Base-by-base conservation (phyloP, 2,113 vertebrate species). In the Malurus cyaneus region DNA sequence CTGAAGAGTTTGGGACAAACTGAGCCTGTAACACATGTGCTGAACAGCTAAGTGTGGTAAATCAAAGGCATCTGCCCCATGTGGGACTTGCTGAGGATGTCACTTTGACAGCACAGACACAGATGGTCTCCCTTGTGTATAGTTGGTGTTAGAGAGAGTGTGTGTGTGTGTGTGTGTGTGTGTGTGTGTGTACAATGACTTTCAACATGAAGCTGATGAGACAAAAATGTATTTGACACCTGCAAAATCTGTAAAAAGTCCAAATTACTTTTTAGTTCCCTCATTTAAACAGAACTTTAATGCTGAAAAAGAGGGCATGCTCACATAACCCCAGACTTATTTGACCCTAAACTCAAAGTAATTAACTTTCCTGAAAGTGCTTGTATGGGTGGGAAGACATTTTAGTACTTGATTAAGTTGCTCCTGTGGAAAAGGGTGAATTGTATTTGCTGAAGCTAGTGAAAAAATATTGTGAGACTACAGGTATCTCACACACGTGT, bases 401-500 rank as follows among this genome's bases (percentile, higher is more conserved):
- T 94, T 93, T 29, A 64, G 9, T 29, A 15, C 26, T 82, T 10
- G 5, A 47, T 59, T 12, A 18, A 46, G 14, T 60, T 76, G 54
- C 15, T 92, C 54, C 57, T 54, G 20, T 18, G 42, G 29, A 84
- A 76, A 81, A 91, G 17, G 8, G n/a, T 89, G 53, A 72, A 62
- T 18, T 82, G 9, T 39, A 12, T 89, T 91, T 95, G 39, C 80
- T 54, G 73, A 94, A 89, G 59, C 13, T 54, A 32, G 25, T 65
- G 50, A 81, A 84, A 77, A 79, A 73, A 73, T 14, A 52, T 9
- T 49, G 21, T 50, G 59, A 53, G 66, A 54, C 24, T 88, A 86
- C 81, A 85, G 90, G 90, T 96, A 70, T 83, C 73, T 85, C 70
- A 69, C 93, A 76, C 80, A 89, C 89, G 87, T 89, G 62, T 89